Conservation (phyloP, 2,888 invertebrate species). For the Cheilosia impressa region DNA sequence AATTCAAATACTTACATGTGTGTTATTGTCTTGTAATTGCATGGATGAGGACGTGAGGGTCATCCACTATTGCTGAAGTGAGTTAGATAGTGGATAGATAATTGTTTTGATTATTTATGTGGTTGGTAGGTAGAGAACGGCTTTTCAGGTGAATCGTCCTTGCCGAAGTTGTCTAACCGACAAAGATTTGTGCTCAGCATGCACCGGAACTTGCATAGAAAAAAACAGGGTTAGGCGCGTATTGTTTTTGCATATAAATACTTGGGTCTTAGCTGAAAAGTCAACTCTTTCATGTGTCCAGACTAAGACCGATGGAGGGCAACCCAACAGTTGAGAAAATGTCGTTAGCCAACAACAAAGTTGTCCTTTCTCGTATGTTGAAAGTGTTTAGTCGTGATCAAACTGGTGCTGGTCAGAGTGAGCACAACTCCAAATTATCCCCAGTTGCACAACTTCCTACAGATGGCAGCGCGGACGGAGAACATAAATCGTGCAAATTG, state of each 20-base stretch:
- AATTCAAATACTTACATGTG: slow-evolving; percentile 68
- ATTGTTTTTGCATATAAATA: too few relatives aligned
- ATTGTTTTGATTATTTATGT: slow-evolving; percentile 4
- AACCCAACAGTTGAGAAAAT: background rate
- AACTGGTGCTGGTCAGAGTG: slow-evolving; percentile 29
- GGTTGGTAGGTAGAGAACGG: background rate
- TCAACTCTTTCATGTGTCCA: background rate
- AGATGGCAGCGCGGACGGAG: background rate
- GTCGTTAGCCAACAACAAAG: slow-evolving; percentile 19
- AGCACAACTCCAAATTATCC: slow-evolving; percentile 25
- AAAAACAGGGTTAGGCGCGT: too few relatives aligned
- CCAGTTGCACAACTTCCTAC: slow-evolving; percentile 16
- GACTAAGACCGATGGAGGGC: background rate
- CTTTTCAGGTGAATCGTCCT: slow-evolving; percentile 8
- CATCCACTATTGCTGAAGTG: slow-evolving; percentile 21
- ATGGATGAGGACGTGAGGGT: slow-evolving; percentile 59
- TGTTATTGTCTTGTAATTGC: slow-evolving; percentile 72
- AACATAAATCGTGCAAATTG: slow-evolving; percentile 50
- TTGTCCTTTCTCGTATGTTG: slow-evolving; percentile 11
- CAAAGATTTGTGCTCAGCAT: too few relatives aligned
- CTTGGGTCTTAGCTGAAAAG: too few relatives aligned
- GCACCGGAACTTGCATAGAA: too few relatives aligned
- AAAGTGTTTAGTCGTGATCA: slow-evolving; percentile 32
- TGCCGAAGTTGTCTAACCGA: background rate
- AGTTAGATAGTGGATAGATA: slow-evolving; percentile 18